Percentiles rank a stretch among this genome's conserved stretches.
phyloP scores from a whole-genome alignment of 2,888 invertebrate species.

The Lysandra bellargus region DNA sequence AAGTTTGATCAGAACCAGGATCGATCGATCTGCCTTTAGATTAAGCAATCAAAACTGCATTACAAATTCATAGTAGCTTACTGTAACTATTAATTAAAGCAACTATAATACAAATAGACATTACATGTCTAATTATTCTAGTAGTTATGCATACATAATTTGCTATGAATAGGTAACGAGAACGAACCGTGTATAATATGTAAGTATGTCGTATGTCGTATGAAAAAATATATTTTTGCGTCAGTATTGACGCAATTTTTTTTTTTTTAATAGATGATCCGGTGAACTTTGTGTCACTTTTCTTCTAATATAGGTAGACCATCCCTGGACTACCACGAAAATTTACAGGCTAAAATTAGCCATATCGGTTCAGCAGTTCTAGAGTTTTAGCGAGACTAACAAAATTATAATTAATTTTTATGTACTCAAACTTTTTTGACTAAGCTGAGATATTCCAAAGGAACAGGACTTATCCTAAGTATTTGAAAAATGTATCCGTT shows the following conservation, averaged over 20 bases:
- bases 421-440: background rate
- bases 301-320: no score
- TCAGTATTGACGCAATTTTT: no score
- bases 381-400: no score
- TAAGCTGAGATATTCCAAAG: background rate
- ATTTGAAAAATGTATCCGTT: background rate
- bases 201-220: background rate
- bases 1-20: background rate
- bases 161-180: background rate
- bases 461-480: background rate
- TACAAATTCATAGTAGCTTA: background rate
- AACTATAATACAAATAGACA: background rate
- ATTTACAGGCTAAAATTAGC: no score
- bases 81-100: background rate
- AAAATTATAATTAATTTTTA: no score
- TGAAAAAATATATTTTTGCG: no score
- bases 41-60: background rate
- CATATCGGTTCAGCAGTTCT: no score
- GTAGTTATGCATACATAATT: slow-evolving; percentile 5
- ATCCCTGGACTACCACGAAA: no score
- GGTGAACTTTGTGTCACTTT: background rate
- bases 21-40: background rate
- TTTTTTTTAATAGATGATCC: background rate
- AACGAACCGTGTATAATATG: background rate
- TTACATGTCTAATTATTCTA: background rate